Evolutionary conservation across 2,888 invertebrate genomes (phyloP).

Genomic region (Cerceris rybyensis): DNA sequence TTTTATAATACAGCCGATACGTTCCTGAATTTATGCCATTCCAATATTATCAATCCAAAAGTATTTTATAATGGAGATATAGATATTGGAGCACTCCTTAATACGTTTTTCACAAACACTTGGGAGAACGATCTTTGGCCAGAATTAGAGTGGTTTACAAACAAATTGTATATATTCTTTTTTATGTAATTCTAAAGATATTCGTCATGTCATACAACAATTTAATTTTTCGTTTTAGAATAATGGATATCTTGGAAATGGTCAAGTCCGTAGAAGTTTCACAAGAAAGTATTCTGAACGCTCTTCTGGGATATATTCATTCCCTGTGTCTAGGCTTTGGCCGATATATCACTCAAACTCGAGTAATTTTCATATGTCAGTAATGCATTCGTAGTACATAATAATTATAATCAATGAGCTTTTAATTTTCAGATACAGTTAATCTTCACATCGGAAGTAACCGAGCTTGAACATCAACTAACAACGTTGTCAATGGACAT

Average conservation of each 20-base stretch:
- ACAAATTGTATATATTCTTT: constrained; percentile 83
- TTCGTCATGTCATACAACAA: not conserved
- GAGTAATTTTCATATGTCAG: constrained; percentile 69
- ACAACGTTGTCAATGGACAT: constrained; percentile 83
- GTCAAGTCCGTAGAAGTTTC: constrained; percentile 83
- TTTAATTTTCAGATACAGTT: constrained; percentile 82
- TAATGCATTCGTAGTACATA: not conserved
- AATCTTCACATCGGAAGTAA: constrained; percentile 84
- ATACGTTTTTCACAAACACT: constrained; percentile 82
- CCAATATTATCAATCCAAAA: constrained; percentile 84
- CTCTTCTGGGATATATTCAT: constrained; percentile 84
- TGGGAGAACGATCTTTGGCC: constrained; percentile 85
- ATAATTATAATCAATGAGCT: not conserved
- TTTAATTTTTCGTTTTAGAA: constrained; percentile 79
- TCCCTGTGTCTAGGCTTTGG: constrained; percentile 87
- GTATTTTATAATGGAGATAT: constrained; percentile 85
- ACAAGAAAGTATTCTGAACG: constrained; percentile 83
- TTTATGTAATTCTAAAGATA: not conserved
- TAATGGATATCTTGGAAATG: constrained; percentile 84
- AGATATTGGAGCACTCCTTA: constrained; percentile 84
- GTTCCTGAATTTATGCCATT: constrained; percentile 81
- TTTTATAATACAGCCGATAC: constrained; percentile 80
- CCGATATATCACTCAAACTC: constrained; percentile 84
- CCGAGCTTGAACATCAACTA: constrained; percentile 85
- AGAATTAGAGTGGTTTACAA: constrained; percentile 87